These are phyloP conservation scores for Cyrtorhinus lividipennis DNA, from an alignment of 1,140 invertebrate genomes.

Conservation along the genomic window DNA sequence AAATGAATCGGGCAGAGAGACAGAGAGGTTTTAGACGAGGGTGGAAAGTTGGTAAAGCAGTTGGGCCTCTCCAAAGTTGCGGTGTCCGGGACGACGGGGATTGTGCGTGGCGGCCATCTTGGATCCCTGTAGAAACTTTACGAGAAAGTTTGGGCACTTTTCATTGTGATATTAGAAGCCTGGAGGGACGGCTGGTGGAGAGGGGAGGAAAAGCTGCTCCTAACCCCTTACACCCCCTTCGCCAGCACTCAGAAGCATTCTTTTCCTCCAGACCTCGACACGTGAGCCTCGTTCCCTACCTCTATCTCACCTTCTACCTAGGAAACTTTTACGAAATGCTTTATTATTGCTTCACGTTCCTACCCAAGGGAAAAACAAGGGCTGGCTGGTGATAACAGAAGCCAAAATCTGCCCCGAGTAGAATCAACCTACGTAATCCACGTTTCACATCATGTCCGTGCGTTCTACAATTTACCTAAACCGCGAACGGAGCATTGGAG, in stretches of 20 bases:
- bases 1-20: not conserved
- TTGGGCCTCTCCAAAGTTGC: conserved; percentile 2
- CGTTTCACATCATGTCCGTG: too few species aligned
- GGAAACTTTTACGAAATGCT: not conserved
- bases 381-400: too few species aligned
- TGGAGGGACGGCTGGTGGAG: not conserved
- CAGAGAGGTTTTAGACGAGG: not conserved
- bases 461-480: too few species aligned
- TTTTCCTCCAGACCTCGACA: not conserved
- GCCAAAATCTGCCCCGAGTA: too few species aligned
- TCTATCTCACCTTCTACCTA: not conserved
- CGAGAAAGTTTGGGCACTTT: conserved; percentile 12
- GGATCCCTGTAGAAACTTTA: conserved; percentile 1
- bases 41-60: not conserved
- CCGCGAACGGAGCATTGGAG: too few species aligned
- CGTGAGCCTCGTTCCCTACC: not conserved
- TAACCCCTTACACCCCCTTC: not conserved
- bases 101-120: conserved; percentile 12
- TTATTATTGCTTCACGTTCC: not conserved
- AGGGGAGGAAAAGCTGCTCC: not conserved
- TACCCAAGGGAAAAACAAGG: not conserved
- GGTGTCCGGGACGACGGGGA: conserved; percentile 8
- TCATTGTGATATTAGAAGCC: conserved; percentile 12
- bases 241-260: not conserved
- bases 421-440: too few species aligned